Conservation (phyloP, 2,797 vertebrate species). For the Sebastes variabilis region DNA sequence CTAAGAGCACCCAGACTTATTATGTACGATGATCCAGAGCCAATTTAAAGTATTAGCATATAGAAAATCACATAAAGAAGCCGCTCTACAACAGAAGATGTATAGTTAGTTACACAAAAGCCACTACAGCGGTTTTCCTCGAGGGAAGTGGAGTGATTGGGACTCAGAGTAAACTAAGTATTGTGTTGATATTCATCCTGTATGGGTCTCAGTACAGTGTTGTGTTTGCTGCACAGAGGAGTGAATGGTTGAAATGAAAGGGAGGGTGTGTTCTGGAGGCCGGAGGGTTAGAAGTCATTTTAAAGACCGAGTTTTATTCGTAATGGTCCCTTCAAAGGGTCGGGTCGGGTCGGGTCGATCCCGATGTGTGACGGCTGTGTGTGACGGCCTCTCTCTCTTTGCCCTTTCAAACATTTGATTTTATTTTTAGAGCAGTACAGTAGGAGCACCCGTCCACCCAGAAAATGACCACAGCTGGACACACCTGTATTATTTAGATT, state of each 20-base stretch:
- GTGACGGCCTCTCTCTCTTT: constrained; percentile 20
- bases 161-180: neutral
- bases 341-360: constrained; percentile 44
- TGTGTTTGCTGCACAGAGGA: constrained; percentile 17
- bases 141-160: neutral
- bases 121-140: neutral
- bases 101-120: neutral
- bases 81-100: neutral
- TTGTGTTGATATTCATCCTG: neutral
- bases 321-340: constrained; percentile 49
- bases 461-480: neutral
- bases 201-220: neutral
- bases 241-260: neutral
- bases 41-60: neutral
- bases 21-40: neutral
- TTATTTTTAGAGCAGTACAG: constrained; percentile 47
- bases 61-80: constrained; percentile 8
- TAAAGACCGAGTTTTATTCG: constrained; percentile 37
- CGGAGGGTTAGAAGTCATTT: constrained; percentile 39
- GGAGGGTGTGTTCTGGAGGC: neutral
- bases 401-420: constrained; percentile 45
- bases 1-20: neutral
- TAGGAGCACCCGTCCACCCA: neutral
- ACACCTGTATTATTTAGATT: neutral
- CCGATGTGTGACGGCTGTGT: neutral